Evolutionary conservation across 2,888 invertebrate genomes (phyloP), one percentile per base, ranked within the genome.

Genomic region (Lasius platythorax): DNA sequence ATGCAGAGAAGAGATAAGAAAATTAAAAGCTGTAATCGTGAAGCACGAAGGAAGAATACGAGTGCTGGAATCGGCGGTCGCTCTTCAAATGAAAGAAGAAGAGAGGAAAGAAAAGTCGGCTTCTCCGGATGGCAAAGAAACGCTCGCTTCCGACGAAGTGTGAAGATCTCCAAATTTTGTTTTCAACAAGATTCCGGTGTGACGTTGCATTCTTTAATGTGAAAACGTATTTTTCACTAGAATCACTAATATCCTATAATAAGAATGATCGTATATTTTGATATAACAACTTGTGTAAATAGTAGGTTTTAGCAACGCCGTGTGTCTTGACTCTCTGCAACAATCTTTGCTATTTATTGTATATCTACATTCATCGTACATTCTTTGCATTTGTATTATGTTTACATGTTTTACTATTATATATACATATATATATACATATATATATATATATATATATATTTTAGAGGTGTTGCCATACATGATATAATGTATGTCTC

Each of bases 1-100:
- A 94, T 96, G 98, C 91, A 97, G 97, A 61, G 98, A 98, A 93
- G 98, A 98, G 95, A 98, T 99, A 91, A 97, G 98, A 84, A 98
- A 98, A 95, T 95, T 99, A 89, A 99, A 99, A 94, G 98, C 98
- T n/a, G 98, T 99, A 95, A 98, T 99, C 91, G 98, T 99, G 40
- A 98, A 98, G 93, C 99, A 99, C 94, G 99, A 99, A 95, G 98
- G 98, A 91, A 96, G 98, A 76, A 98, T 98, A 94, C 96, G 97
- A 56, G 97, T 97, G 4, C 95, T 98, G 12, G 98, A 98, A 94
- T 97, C 97, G 4, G 96, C 96, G n/a, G 95, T 95, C 46, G 95
- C 96, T 81, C 92, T 95, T 63, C 94, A 95, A 84, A 94, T 95
- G 92, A 94, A 95, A 82, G 95, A 95, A 82, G 94, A 95, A 33